Base-by-base conservation (phyloP, 35 echinoderm and acorn worm species). In the Ophioderma brevispina region DNA sequence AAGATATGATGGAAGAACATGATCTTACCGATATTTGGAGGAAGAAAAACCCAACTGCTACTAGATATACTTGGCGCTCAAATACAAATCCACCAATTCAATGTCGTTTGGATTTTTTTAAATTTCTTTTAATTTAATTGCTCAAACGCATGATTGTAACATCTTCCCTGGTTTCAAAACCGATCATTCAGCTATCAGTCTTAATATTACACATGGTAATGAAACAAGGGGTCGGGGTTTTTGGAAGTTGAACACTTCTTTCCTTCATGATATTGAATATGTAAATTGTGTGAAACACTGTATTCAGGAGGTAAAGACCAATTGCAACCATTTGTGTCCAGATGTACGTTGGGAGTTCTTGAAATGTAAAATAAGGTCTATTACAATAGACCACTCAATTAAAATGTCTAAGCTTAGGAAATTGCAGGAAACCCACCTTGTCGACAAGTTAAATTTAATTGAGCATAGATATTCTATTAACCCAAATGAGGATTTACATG, bases 161-260 rank as follows among this genome's bases (percentile, higher is more conserved):
- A 85, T 85, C 64, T 34, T 28, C 25, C 82, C 46, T 63, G 82
- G 82, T 85, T 85, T 63, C 38, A 85, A 64, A 64, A 59, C 50
- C 35, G 82, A 85, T 34, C 82, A 84, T 38, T 84, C 82, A 34
- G 32, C 55, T n/a, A 35, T 85, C 36, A 39, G 14, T 85, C 35
- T 85, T 17, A 21, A 1, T 15, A 52, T 85, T 37, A 33, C 52
- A 13, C 33, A 15, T 36, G 37, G 18, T 40, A 40, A 85, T 34
- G 63, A 64, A 19, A 70, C 33, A 35, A 85, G 83, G 37, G 83
- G 83, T 28, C 63, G 77, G 55, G 75, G 38, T 81, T 89, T 89
- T 81, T 89, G 87, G 87, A 89, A 89, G 50, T 79, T 81, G 3
- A 89, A 89, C 1, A 59, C 32, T 1, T 89, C 41, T 33, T 25